A percentile compares a stretch with the other conserved stretches of the same genome.
Conservation (phyloP, 2,797 vertebrate genomes). For the Ceyx erithaca region DNA sequence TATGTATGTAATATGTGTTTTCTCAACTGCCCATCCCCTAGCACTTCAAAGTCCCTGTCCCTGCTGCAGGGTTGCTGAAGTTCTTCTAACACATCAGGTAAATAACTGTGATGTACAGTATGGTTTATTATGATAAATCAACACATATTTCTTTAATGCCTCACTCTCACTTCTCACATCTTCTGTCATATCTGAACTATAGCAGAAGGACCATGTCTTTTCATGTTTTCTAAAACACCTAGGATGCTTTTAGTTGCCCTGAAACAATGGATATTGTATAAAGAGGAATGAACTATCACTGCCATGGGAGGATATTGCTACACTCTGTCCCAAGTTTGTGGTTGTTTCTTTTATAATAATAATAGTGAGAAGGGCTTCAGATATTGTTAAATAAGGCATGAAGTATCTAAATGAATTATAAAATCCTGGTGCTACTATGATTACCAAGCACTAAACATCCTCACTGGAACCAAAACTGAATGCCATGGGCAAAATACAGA, state of each 20-base stretch:
- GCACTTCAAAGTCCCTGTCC: background rate
- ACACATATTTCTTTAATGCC: background rate
- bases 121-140: conserved; percentile 18
- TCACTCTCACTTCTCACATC: background rate
- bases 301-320: background rate
- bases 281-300: background rate
- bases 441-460: background rate
- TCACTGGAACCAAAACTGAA: background rate
- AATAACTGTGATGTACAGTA: background rate
- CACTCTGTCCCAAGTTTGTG: background rate
- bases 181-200: background rate
- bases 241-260: background rate
- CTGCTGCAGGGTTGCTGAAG: background rate
- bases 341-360: background rate
- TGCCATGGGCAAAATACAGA: background rate
- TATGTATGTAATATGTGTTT: background rate
- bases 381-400: background rate
- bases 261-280: background rate
- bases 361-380: background rate
- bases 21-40: background rate
- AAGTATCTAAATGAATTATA: background rate
- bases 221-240: background rate
- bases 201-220: background rate
- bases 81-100: background rate
- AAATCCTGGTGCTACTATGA: background rate